Base-by-base conservation (phyloP, 2,797 vertebrate genomes). In the Xyrichtys novacula region DNA sequence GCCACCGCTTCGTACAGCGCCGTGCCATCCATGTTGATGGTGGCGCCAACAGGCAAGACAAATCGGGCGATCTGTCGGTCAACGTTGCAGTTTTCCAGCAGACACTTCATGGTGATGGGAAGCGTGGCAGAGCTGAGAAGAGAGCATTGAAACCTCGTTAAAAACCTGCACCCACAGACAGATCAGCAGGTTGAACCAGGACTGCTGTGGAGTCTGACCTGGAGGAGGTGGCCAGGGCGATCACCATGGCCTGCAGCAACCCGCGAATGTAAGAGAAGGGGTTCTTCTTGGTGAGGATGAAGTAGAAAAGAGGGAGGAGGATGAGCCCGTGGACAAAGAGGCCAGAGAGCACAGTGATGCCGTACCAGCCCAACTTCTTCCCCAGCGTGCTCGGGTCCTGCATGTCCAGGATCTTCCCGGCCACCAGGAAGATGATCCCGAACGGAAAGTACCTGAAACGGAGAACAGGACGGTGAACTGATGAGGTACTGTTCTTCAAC, bases 401-500 rank as follows among this genome's bases (percentile, higher is more conserved):
- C 96, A 97, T 96, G 85, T 97, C 96, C 90, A 96, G 68, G 83
- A 97, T 96, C 90, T 97, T 97, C 0, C 95, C 96, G 1, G 96
- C 95, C 12, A 97, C 96, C 65, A 97, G 91, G 79, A 97, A 96
- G 47, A 96, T 89, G 36, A 97, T 97, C 12, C 96, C 96, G 5
- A 97, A 96, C 0, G 96, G 96, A 59, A 97, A 97, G 78, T 97
- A 97, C 95, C 96, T 97, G 83, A 60, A 28, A 25, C 15, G 50
- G 14, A 60, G n/a, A 17, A 23, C 12, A 2, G 25, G 2, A 26
- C 25, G 17, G 14, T 3, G 1, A 5, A 5, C 3, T 2, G 16
- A 39, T 39, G 29, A 31, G 10, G n/a, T n/a, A n/a, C n/a, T n/a
- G n/a, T n/a, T n/a, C n/a, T n/a, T n/a, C n/a, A n/a, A n/a, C n/a